Conservation (phyloP, 2,888 invertebrate genomes). For the Tachina grossa region DNA sequence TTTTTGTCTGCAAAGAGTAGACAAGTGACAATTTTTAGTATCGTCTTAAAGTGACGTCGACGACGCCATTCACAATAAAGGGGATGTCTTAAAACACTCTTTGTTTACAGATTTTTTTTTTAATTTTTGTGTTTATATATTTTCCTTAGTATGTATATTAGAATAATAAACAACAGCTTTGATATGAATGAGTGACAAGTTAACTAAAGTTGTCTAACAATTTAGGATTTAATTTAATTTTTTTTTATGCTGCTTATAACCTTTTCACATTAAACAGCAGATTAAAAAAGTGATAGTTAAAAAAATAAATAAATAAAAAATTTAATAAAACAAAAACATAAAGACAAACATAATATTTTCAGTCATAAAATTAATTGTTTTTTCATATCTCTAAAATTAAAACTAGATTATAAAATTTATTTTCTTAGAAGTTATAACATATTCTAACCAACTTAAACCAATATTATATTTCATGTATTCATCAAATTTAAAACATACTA, state of each 20-base stretch:
- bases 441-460: neutral
- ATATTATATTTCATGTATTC: neutral
- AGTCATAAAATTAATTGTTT: neutral
- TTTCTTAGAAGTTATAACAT: neutral
- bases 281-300: constrained; percentile 28
- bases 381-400: neutral
- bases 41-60: no score
- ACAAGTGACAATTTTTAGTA: no score
- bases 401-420: neutral
- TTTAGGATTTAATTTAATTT: neutral
- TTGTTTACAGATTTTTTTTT: neutral
- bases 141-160: neutral
- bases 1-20: no score
- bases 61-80: no score
- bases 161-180: neutral
- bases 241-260: neutral
- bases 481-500: neutral
- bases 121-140: neutral
- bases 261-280: neutral
- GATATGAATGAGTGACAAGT: constrained; percentile 10
- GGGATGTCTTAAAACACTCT: no score
- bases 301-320: neutral
- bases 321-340: constrained; percentile 12
- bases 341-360: constrained; percentile 14
- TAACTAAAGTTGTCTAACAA: neutral